Evolutionary conservation across 2,888 invertebrate genomes (phyloP), one percentile per base, ranked within the genome.

Genomic region (Colostygia pectinataria): DNA sequence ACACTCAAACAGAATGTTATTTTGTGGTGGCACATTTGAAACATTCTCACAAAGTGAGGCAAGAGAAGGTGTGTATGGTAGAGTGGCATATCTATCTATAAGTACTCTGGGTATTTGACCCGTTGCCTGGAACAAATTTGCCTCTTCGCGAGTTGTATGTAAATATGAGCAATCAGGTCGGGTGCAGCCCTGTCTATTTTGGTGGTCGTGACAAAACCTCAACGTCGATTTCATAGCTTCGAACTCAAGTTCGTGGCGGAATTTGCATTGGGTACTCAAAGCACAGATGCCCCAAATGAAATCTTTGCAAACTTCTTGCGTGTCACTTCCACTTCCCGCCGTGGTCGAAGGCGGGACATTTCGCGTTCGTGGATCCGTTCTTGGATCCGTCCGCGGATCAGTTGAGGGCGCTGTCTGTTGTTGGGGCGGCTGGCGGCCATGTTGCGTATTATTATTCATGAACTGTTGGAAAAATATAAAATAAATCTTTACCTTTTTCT

Each of bases 121-220:
- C 0, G 67, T 66, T 0, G 67, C 63, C 4, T 74, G 44, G 61
- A 87, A 88, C 3, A 77, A 57, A 38, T 63, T 75, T 42, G 86
- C 69, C 18, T 89, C 87, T 23, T 85, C 83, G 27, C 74, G 74
- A 0, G 79, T 72, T 0, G 80, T 65, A 33, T 87, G 88, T 3
- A 88, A 61, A 56, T 79, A 89, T 0, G 74, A 77, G 49, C 89
- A 88, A 38, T 76, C 75, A 18, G 74, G 70, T 28, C 84, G 64
- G 0, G 53, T 63, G 46, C 89, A 89, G 2, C 80, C 80, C 4
- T 73, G 64, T 34, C 74, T 70, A 47, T 89, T 89, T 61, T 89
- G 89, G 54, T 67, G 80, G 46, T 89, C 80, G 62, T 85, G 85
- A 40, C 89, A 89, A 50, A 89, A 88, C 41, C 74, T 76, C 2